Percentiles rank a stretch among this genome's conserved stretches.
Conservation (phyloP, 2,113 vertebrate species). For the Oreotrochilus melanogaster region DNA sequence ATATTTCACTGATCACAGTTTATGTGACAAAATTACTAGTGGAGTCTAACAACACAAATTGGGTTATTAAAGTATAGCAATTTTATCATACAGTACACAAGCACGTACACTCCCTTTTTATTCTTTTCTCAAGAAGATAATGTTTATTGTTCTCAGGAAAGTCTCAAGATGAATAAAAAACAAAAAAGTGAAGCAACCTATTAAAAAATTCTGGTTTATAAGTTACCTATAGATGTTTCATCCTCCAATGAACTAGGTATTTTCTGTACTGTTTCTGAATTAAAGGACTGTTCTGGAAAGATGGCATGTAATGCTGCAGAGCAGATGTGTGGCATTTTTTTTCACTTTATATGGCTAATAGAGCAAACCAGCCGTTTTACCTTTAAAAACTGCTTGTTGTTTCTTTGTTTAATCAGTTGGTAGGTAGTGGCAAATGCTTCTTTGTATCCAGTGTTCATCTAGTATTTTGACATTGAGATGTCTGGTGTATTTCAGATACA, state of each 20-base stretch:
- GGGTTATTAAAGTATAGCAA: not conserved
- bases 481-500: slow-evolving; percentile 52
- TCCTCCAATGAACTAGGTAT: not conserved
- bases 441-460: not conserved
- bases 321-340: not conserved
- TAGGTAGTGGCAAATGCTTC: fast-evolving
- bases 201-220: not conserved
- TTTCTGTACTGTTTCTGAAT: not conserved
- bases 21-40: not conserved
- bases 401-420: not conserved
- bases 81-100: not conserved
- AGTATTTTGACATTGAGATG: slow-evolving; percentile 6
- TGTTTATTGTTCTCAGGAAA: not conserved
- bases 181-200: not conserved
- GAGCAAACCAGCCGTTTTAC: not conserved
- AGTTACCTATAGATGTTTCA: not conserved
- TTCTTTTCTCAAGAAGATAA: not conserved
- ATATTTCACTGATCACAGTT: not conserved
- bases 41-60: not conserved
- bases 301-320: not conserved
- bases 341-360: not conserved
- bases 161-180: not conserved
- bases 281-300: not conserved
- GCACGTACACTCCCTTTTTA: not conserved
- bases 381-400: not conserved